Evolutionary conservation across 92 coral and sea anemone species (phyloP).

Genomic region (Porites divaricata): DNA sequence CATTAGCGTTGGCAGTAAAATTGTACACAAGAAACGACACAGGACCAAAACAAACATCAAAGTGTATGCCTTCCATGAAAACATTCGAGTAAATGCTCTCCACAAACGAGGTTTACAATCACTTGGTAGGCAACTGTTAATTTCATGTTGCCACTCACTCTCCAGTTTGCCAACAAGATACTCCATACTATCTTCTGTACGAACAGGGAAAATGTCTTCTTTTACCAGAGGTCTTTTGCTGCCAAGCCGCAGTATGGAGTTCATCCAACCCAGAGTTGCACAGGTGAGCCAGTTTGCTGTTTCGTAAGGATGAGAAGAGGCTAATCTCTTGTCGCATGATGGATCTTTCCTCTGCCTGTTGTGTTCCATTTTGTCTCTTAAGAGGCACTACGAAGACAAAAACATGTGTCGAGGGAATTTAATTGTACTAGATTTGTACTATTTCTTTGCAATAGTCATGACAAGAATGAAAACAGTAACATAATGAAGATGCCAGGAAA

Average conservation of each 20-base stretch:
- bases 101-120: conserved; percentile 18
- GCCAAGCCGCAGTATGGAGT: background rate
- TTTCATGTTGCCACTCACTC: conserved; percentile 10
- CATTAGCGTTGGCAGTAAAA: background rate
- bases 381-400: background rate
- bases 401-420: background rate
- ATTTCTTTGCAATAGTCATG: no score
- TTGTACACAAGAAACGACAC: background rate
- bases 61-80: conserved; percentile 6
- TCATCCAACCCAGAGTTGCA: background rate
- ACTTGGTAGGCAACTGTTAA: background rate
- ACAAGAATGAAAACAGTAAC: no score
- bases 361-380: background rate
- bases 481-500: no score
- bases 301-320: background rate
- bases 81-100: conserved; percentile 11
- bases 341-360: background rate
- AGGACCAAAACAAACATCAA: background rate
- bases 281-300: background rate
- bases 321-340: background rate
- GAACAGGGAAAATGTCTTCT: conserved; percentile 14
- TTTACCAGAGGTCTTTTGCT: conserved; percentile 10
- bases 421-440: no score
- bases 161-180: conserved; percentile 2
- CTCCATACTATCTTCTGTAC: conserved; percentile 9